These are phyloP conservation scores for Rhinoptilus africanus DNA, from an alignment of 2,113 vertebrate species.

Conservation along the genomic window DNA sequence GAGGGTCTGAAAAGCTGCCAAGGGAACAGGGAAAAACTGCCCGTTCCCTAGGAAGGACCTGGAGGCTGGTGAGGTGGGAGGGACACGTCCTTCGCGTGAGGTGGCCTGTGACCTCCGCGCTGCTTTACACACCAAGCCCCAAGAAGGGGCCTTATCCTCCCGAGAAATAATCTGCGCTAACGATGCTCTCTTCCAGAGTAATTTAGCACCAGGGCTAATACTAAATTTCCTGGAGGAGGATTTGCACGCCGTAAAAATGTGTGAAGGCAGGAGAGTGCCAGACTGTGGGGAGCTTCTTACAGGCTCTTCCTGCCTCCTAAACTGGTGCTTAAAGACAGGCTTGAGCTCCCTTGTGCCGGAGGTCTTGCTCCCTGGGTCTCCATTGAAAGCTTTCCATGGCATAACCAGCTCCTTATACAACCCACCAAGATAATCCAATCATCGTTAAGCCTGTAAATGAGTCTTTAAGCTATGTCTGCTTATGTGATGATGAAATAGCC, in stretches of 20 bases:
- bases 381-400: not conserved
- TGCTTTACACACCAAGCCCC: not conserved
- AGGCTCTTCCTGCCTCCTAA: not conserved
- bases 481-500: not conserved
- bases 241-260: not conserved
- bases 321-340: not conserved
- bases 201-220: not conserved
- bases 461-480: not conserved
- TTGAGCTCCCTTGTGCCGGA: not conserved
- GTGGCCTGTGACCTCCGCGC: not conserved
- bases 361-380: not conserved
- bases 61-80: not conserved
- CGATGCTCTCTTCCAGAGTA: not conserved
- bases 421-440: not conserved
- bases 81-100: not conserved
- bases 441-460: not conserved
- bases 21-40: not conserved
- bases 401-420: not conserved
- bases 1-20: not conserved
- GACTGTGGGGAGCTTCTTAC: not conserved
- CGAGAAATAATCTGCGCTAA: not conserved
- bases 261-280: not conserved
- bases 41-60: not conserved
- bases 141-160: not conserved
- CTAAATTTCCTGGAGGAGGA: not conserved